Evolutionary conservation across 2,888 invertebrate genomes (phyloP).

Genomic region (Amphipoea lucens): DNA sequence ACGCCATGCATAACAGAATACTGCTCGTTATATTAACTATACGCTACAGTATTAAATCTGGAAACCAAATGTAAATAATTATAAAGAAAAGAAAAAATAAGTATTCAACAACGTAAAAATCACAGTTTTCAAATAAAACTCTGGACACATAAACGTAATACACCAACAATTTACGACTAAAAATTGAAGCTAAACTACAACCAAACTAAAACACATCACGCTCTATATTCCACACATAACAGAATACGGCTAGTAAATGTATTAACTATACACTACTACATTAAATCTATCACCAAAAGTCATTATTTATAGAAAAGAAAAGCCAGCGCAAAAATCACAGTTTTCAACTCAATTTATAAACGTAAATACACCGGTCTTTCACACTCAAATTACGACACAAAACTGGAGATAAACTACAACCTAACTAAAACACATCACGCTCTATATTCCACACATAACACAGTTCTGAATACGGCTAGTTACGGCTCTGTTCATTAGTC

Average conservation of each 20-base stretch:
- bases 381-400: neutral
- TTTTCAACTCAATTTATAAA: neutral
- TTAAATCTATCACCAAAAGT: neutral
- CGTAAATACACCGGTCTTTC: neutral
- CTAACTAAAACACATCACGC: conserved; percentile 30
- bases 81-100: neutral
- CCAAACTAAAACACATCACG: neutral
- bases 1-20: too few relatives aligned
- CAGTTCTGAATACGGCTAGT: conserved; percentile 63
- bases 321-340: neutral
- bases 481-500: conserved; percentile 64
- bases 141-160: too few relatives aligned
- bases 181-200: neutral
- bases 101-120: neutral
- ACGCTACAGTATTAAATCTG: too few relatives aligned
- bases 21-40: too few relatives aligned
- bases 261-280: neutral
- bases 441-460: conserved; percentile 44
- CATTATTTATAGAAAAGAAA: neutral
- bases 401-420: neutral
- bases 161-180: too few relatives aligned
- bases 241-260: neutral
- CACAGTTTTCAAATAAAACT: neutral
- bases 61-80: neutral
- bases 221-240: neutral